Evolutionary conservation across 2,113 vertebrate species (phyloP), one percentile per base, ranked within the genome.

Genomic region (Hemibates koningsi): DNA sequence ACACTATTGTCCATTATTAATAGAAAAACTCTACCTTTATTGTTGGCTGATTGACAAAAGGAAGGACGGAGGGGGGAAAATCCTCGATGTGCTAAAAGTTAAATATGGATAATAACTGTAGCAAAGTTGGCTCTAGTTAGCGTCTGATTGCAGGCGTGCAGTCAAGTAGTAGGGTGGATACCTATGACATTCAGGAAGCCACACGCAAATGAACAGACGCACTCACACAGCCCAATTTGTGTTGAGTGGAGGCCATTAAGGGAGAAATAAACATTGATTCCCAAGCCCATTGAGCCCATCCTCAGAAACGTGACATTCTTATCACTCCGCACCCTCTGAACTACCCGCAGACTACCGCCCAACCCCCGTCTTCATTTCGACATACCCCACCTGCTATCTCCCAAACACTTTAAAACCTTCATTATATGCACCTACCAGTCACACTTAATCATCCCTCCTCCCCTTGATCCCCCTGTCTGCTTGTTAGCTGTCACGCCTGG

Each of bases 381-480:
- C 87, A 88, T 17, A 45, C 52, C 57, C 76, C 92, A 91, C 89
- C 83, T 90, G 91, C 89, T 16, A 19, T 87, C 86, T 86, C 57
- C 48, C 73, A 87, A 89, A 86, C 88, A 89, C 82, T 89, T 68
- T 68, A 78, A 50, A 76, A 50, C n/a, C 41, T 53, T 89, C 78
- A 84, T 88, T 84, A 82, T 78, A 87, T 83, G 79, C 88, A 61
- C 85, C 82, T 21, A 81, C 81, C 41, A 80, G 41, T 88, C 86
- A 59, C 79, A 80, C 66, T 83, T 87, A 86, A 53, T 78, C 45
- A 45, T 61, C 56, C 36, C 73, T 61, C 34, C 71, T 63, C 43
- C 83, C 68, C 85, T 82, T 16, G 61, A 92, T 82, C 63, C 81
- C 34, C 86, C 34, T 71, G 80, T 89, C 84, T 92, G 79, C 81